Conservation (phyloP, 2,797 vertebrate species). For the Chloroceryle inda region DNA sequence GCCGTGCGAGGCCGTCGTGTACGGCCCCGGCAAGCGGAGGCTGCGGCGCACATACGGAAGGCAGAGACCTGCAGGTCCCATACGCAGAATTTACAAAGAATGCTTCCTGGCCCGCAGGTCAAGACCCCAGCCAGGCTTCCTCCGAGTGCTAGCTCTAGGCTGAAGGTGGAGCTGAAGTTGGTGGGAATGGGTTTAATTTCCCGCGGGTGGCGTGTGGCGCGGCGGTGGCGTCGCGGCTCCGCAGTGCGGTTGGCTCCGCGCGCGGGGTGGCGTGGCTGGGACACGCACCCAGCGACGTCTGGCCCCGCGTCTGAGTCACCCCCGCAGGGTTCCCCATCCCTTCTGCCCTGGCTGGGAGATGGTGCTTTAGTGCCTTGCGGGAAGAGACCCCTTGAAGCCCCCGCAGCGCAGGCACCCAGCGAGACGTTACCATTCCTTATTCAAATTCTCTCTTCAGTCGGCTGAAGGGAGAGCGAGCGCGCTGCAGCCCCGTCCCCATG, state of each 20-base stretch:
- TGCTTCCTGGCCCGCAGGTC: fast-evolving
- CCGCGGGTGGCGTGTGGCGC: fast-evolving
- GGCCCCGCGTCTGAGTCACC: background rate
- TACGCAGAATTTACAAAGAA: background rate
- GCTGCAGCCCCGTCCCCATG: background rate
- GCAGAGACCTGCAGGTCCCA: background rate
- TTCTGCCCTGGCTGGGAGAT: background rate
- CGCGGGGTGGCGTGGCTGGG: background rate
- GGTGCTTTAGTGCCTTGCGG: background rate
- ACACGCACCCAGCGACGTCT: fast-evolving
- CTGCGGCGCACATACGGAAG: fast-evolving
- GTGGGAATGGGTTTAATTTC: background rate
- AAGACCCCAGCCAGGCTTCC: background rate
- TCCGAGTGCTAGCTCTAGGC: fast-evolving
- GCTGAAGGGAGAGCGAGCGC: background rate
- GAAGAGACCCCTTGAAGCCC: background rate
- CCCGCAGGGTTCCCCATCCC: background rate
- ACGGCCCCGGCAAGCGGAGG: fast-evolving
- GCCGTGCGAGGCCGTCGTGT: fast-evolving
- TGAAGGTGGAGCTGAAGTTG: background rate
- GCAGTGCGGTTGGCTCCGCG: background rate
- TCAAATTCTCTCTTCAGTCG: background rate
- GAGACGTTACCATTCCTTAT: background rate
- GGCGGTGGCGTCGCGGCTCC: background rate
- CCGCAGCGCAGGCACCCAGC: background rate